Percentiles rank a stretch among this genome's conserved stretches.
Evolutionary conservation across 2,797 vertebrate genomes (phyloP).

Genomic region (Pangasius sanitwongsei): DNA sequence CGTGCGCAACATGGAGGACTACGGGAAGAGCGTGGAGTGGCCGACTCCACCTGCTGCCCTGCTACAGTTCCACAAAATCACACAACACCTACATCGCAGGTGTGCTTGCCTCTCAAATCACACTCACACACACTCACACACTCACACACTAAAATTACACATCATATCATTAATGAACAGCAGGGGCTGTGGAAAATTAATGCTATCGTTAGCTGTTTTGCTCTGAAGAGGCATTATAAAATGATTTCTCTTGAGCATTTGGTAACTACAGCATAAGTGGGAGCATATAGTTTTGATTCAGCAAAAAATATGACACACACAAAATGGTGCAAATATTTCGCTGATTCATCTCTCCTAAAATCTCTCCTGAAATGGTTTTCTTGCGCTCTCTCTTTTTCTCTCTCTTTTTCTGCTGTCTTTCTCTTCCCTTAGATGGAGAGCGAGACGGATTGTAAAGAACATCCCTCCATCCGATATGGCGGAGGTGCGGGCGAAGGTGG

Average conservation of each 20-base stretch:
- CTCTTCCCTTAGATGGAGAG: constrained; percentile 82
- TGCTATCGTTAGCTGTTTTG: not conserved
- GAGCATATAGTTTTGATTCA: not conserved
- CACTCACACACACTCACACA: not conserved
- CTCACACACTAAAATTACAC: not conserved
- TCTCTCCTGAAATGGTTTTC: not conserved
- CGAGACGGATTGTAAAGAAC: constrained; percentile 88
- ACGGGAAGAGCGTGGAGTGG: constrained; percentile 83
- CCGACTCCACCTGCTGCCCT: constrained; percentile 80
- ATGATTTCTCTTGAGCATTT: constrained; percentile 2
- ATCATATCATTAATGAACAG: constrained; percentile 1
- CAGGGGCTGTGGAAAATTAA: not conserved
- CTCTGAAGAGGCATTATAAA: constrained; percentile 9
- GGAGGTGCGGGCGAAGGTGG: constrained; percentile 89
- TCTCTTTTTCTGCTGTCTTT: constrained; percentile 14
- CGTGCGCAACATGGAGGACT: constrained; percentile 80
- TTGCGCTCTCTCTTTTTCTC: not conserved
- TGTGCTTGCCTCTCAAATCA: constrained; percentile 56
- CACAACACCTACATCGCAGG: constrained; percentile 82
- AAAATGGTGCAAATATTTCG: not conserved
- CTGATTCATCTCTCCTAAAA: not conserved
- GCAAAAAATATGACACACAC: not conserved
- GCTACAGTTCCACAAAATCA: constrained; percentile 81
- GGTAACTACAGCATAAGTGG: not conserved
- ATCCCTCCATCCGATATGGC: constrained; percentile 89